Percentiles rank a stretch among this genome's conserved stretches.
phyloP scores from a whole-genome alignment of 2,888 invertebrate species.

The Himalopsyche japonica region DNA sequence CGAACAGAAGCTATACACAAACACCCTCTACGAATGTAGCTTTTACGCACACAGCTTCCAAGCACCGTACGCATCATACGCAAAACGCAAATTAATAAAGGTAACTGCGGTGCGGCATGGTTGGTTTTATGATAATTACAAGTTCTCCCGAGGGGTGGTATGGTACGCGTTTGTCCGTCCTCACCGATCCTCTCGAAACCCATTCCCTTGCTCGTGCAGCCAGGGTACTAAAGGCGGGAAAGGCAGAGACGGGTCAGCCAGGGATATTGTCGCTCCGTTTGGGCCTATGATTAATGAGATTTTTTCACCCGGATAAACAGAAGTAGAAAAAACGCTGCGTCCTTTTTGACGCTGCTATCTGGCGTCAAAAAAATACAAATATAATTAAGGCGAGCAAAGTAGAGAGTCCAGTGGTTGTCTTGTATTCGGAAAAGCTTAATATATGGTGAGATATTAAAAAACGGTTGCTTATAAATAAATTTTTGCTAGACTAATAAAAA shows the following conservation, averaged over 20 bases:
- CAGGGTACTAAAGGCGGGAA: background rate
- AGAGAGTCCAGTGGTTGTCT: background rate
- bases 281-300: constrained; percentile 31
- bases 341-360: background rate
- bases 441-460: background rate
- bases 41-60: background rate
- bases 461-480: too few relatives aligned
- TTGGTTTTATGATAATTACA: constrained; percentile 35
- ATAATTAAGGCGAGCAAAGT: background rate
- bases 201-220: too few relatives aligned
- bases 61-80: constrained; percentile 12
- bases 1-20: background rate
- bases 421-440: background rate
- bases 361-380: background rate
- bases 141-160: constrained; percentile 5
- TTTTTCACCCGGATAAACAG: constrained; percentile 22
- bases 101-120: constrained; percentile 19
- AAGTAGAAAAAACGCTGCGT: background rate
- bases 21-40: background rate
- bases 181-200: background rate
- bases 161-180: background rate
- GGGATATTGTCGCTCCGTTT: constrained; percentile 24
- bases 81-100: constrained; percentile 35
- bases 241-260: constrained; percentile 12
- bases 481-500: too few relatives aligned